Conservation (phyloP, 2,888 invertebrate species). For the Sepiola atlantica region DNA sequence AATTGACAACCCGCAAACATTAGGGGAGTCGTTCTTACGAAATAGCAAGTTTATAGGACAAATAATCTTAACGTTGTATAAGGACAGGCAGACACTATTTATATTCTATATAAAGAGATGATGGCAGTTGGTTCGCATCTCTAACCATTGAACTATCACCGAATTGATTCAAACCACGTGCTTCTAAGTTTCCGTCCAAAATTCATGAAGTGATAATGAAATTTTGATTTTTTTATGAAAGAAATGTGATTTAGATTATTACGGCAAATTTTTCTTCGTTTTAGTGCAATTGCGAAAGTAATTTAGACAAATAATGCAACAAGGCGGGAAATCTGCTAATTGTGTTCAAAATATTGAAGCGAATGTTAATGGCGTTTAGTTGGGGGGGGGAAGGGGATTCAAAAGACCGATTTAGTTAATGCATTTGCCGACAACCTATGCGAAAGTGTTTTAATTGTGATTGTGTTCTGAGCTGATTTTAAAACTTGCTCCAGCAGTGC, state of each 20-base stretch:
- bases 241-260: neutral
- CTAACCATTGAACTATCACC: neutral
- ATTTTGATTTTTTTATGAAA: neutral
- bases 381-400: neutral
- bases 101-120: too few relatives aligned
- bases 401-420: neutral
- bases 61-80: too few relatives aligned
- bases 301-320: neutral
- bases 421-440: neutral
- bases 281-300: neutral
- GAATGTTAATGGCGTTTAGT: neutral
- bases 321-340: neutral
- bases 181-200: neutral
- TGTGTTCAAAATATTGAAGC: neutral
- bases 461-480: too few relatives aligned
- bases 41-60: too few relatives aligned
- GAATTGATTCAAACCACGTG: neutral
- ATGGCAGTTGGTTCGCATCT: neutral
- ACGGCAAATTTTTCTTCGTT: neutral
- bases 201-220: neutral
- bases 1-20: too few relatives aligned
- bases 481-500: too few relatives aligned
- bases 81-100: too few relatives aligned
- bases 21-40: too few relatives aligned
- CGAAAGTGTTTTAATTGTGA: neutral